Evolutionary conservation across 1,140 invertebrate species (phyloP).

Genomic region (Drosophila equinoxialis): DNA sequence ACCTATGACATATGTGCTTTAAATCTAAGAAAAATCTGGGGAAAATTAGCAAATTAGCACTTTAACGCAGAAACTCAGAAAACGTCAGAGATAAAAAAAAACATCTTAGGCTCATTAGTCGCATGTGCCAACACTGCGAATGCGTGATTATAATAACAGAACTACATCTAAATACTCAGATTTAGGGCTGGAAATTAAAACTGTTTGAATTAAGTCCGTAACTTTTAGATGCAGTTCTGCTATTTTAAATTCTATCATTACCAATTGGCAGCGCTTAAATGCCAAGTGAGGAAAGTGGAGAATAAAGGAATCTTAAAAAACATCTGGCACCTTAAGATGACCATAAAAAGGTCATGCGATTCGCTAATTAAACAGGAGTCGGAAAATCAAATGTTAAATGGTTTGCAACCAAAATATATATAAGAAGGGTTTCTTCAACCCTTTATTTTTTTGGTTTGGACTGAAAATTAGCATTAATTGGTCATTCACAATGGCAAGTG

Average conservation of each 20-base stretch:
- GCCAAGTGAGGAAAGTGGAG: not conserved
- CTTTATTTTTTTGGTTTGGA: conserved; percentile 16
- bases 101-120: no score
- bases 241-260: not conserved
- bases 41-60: no score
- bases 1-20: no score
- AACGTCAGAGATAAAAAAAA: no score
- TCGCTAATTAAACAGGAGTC: conserved; percentile 63
- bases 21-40: no score
- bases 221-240: no score
- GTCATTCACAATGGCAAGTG: conserved; percentile 52
- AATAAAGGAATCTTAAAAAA: not conserved
- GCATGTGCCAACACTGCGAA: no score
- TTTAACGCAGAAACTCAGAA: no score
- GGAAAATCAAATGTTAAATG: conserved; percentile 63
- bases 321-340: conserved; percentile 37
- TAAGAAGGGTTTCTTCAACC: conserved; percentile 18
- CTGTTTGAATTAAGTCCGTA: no score
- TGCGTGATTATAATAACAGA: no score
- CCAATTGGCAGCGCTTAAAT: not conserved
- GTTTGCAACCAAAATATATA: conserved; percentile 54
- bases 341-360: conserved; percentile 58
- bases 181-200: no score
- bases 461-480: conserved; percentile 72
- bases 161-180: no score